These are phyloP conservation scores for Lethocerus indicus DNA, from an alignment of 1,140 invertebrate species.

Conservation along the genomic window DNA sequence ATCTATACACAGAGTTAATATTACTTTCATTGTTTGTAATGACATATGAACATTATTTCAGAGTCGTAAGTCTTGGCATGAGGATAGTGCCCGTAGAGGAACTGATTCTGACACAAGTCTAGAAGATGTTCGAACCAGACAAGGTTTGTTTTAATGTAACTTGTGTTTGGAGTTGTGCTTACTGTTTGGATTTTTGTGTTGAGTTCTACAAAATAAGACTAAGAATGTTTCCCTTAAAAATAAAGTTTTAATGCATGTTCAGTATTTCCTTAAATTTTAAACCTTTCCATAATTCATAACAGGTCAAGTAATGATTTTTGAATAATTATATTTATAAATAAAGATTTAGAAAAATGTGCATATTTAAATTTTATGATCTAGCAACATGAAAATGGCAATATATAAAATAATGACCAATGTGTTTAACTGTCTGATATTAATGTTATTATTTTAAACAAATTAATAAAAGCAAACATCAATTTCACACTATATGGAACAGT, in stretches of 20 bases:
- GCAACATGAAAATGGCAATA: too few relatives aligned
- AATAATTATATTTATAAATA: too few relatives aligned
- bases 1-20: not conserved
- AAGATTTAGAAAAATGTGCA: too few relatives aligned
- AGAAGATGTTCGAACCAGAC: conserved; percentile 31
- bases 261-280: too few relatives aligned
- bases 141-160: conserved; percentile 10
- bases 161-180: conserved; percentile 20
- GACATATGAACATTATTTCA: conserved; percentile 23
- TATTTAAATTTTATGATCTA: too few relatives aligned
- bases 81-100: conserved; percentile 31
- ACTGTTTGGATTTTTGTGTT: not conserved
- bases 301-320: too few relatives aligned
- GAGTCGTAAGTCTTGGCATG: conserved; percentile 58
- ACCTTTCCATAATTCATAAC: too few relatives aligned
- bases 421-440: too few relatives aligned
- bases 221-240: not conserved
- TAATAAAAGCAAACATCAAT: too few relatives aligned
- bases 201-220: not conserved
- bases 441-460: too few relatives aligned
- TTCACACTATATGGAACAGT: too few relatives aligned
- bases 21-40: not conserved
- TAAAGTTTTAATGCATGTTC: not conserved
- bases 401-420: too few relatives aligned
- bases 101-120: conserved; percentile 60